A percentile compares a stretch with the other conserved stretches of the same genome.
These are phyloP conservation scores for Allophyes oxyacanthae DNA, from an alignment of 2,888 invertebrate species.

Conservation along the genomic window DNA sequence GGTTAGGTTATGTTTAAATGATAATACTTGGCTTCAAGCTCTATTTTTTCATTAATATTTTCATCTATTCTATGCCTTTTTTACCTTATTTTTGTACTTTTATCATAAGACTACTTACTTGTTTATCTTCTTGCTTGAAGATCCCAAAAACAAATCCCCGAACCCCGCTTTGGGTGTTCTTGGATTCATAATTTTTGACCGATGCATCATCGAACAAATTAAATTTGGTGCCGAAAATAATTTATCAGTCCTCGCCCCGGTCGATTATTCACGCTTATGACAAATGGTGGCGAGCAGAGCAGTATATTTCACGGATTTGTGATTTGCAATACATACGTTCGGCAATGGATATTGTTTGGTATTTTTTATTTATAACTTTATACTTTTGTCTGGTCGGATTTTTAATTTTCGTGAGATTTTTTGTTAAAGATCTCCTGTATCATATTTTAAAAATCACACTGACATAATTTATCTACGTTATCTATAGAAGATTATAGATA, in stretches of 20 bases:
- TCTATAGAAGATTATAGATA: too few relatives aligned
- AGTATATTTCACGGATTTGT: conserved; percentile 82
- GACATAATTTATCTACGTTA: too few relatives aligned
- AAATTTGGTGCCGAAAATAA: conserved; percentile 78
- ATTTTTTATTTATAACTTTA: conserved; percentile 45
- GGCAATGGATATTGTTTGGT: conserved; percentile 54
- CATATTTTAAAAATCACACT: too few relatives aligned
- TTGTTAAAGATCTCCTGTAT: background rate
- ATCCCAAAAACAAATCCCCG: conserved; percentile 12
- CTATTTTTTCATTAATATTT: too few relatives aligned
- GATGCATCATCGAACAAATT: conserved; percentile 66
- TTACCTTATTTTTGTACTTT: too few relatives aligned
- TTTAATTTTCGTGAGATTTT: conserved; percentile 22
- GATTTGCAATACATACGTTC: conserved; percentile 68
- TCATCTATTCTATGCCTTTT: too few relatives aligned
- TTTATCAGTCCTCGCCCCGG: conserved; percentile 68
- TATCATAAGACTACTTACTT: too few relatives aligned
- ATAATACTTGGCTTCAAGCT: too few relatives aligned
- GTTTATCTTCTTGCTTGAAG: background rate
- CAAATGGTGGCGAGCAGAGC: conserved; percentile 71
- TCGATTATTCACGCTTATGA: conserved; percentile 81
- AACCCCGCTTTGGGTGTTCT: conserved; percentile 62
- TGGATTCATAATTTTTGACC: conserved; percentile 59
- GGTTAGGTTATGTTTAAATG: too few relatives aligned
- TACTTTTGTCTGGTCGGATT: conserved; percentile 36